Evolutionary conservation across 2,797 vertebrate genomes (phyloP).

Genomic region (Australoheros facetus): DNA sequence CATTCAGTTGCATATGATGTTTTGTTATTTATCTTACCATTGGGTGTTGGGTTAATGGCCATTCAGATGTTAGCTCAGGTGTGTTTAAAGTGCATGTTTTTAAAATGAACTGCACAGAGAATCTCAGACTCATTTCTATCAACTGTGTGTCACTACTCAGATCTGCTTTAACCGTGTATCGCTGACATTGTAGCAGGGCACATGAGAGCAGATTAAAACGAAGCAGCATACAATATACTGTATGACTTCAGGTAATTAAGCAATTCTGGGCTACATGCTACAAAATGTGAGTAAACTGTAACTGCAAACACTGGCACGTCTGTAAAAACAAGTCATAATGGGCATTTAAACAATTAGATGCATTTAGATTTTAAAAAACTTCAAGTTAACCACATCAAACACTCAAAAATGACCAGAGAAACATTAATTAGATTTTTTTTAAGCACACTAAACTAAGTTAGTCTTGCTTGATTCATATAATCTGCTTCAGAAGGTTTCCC

Average conservation of each 20-base stretch:
- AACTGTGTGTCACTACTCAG: neutral
- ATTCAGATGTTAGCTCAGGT: neutral
- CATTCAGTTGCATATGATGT: neutral
- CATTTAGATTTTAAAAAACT: neutral
- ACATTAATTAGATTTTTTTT: neutral
- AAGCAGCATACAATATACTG: neutral
- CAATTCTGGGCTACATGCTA: neutral
- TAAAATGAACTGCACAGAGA: neutral
- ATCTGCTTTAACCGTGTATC: neutral
- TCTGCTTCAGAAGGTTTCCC: neutral
- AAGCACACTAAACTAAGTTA: neutral
- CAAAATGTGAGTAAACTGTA: neutral
- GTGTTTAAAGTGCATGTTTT: neutral
- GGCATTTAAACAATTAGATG: neutral
- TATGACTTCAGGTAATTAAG: neutral
- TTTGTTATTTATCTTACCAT: neutral
- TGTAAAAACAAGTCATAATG: neutral
- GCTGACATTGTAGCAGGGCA: neutral
- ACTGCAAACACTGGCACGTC: neutral
- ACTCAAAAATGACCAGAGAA: neutral
- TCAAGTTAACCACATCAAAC: neutral
- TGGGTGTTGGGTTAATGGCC: neutral
- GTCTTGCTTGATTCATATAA: too few species aligned
- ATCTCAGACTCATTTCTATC: neutral
- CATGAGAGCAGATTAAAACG: neutral